Base-by-base conservation (phyloP, 2,113 vertebrate species). In the Oreochromis aureus region DNA sequence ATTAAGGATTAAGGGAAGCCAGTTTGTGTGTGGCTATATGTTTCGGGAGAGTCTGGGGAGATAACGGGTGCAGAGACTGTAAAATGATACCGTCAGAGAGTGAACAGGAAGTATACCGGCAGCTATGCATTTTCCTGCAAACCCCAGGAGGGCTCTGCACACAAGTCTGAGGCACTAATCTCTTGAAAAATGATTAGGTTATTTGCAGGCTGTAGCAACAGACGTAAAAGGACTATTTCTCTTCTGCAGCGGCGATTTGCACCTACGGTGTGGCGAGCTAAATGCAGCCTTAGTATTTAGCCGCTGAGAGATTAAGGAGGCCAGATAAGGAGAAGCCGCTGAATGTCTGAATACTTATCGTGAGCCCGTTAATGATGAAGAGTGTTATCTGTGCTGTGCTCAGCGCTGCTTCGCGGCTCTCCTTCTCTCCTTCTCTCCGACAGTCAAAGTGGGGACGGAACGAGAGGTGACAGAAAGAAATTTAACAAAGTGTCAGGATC, bases 271-370 rank as follows among this genome's bases (percentile, higher is more conserved):
- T 73, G 84, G 89, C 12, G 71, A 91, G 87, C 85, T 86, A 89
- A 95, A 89, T 41, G 82, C 85, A 44, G 71, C 88, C 82, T 48
- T 80, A 92, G 89, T 88, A 94, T 95, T 91, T 90, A 94, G 89
- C 84, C 24, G 80, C 83, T 80, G 85, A 90, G 90, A 96, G 94
- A 96, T 95, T 93, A 90, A 8, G 13, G 79, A 6, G 85, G 85
- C 66, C 55, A 84, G 95, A 96, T 97, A 97, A 95, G 92, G 69
- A 58, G 66, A 90, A 88, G 90, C 92, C 8, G 93, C 89, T 87
- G 91, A 94, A 91, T 83, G 89, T 86, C 89, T 90, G 93, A 96
- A 95, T 93, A 93, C 93, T 96, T 96, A 96, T 96, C 94, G 80
- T 87, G 85, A 93, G 87, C 6, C 61, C n/a, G 36, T 89, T 94